Percentiles rank a stretch among this genome's conserved stretches.
Conservation (phyloP, 1,140 invertebrate genomes). For the Propsilocerus akamusi region DNA sequence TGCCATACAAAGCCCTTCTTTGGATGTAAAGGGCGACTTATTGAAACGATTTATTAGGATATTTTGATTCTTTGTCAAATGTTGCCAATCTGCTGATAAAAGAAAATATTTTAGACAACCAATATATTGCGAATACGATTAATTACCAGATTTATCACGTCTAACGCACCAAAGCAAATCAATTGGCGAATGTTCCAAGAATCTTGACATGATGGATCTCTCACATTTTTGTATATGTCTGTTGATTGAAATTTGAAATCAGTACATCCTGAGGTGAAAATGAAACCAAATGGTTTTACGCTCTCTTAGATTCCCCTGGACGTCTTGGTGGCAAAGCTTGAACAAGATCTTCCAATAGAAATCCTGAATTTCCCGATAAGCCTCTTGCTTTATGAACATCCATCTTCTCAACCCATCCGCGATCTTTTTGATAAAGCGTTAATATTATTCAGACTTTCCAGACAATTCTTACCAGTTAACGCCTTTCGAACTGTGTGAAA, state of each 20-base stretch:
- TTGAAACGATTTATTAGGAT: constrained; percentile 36
- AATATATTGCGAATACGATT: neutral
- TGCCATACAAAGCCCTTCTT: constrained; percentile 68
- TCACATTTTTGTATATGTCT: constrained; percentile 26
- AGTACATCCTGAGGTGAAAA: neutral
- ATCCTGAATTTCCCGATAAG: constrained; percentile 14
- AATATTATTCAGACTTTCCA: constrained; percentile 21
- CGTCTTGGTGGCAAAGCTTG: constrained; percentile 19
- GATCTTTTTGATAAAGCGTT: constrained; percentile 31
- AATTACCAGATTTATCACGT: constrained; percentile 45
- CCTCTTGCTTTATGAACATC: constrained; percentile 27
- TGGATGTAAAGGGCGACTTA: constrained; percentile 72
- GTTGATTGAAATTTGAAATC: neutral
- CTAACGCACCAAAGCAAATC: constrained; percentile 80
- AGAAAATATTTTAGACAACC: neutral
- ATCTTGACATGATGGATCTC: constrained; percentile 39
- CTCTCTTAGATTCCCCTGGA: constrained; percentile 18
- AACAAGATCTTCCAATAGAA: constrained; percentile 15
- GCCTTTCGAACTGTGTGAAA: constrained; percentile 19
- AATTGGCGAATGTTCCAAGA: constrained; percentile 48
- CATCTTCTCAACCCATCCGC: constrained; percentile 44
- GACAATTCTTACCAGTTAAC: neutral
- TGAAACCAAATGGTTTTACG: constrained; percentile 10
- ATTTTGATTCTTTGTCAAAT: constrained; percentile 21
- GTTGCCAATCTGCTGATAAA: constrained; percentile 14